phyloP scores from a whole-genome alignment of 2,888 invertebrate genomes.

The Drosophila diplacantha region DNA sequence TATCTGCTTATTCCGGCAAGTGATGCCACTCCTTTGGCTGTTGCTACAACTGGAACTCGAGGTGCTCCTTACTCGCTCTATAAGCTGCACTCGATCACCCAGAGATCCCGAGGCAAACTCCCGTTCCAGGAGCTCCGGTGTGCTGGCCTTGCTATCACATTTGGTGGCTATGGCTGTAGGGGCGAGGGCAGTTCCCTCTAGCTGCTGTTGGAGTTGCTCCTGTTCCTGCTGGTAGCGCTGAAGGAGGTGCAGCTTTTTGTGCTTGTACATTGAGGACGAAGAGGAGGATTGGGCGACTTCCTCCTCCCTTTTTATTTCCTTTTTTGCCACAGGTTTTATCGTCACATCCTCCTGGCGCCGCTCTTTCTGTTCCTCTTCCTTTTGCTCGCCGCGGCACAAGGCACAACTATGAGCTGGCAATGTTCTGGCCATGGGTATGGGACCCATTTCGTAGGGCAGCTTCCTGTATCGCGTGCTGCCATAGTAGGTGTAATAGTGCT shows the following conservation, averaged over 20 bases:
- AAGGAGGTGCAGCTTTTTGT: slow-evolving; percentile 72
- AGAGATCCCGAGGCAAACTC: slow-evolving; percentile 51
- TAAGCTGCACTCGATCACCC: slow-evolving; percentile 44
- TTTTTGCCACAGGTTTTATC: slow-evolving; percentile 27
- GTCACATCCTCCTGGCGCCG: slow-evolving; percentile 49
- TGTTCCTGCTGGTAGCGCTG: slow-evolving; percentile 72
- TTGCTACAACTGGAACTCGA: slow-evolving; percentile 70
- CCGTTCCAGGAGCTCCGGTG: slow-evolving; percentile 63
- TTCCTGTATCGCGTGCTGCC: slow-evolving; percentile 76
- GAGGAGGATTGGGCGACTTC: slow-evolving; percentile 28
- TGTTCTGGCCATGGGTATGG: slow-evolving; percentile 80
- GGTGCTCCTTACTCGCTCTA: slow-evolving; percentile 65
- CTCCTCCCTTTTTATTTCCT: slow-evolving; percentile 33
- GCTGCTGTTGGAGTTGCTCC: slow-evolving; percentile 51
- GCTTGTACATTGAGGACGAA: slow-evolving; percentile 55
- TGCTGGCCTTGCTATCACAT: slow-evolving; percentile 73
- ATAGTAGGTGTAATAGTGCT: slow-evolving; percentile 80
- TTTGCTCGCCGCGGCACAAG: slow-evolving; percentile 76
- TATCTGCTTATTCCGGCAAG: slow-evolving; percentile 70
- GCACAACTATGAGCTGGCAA: slow-evolving; percentile 76
- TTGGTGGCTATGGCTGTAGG: slow-evolving; percentile 46
- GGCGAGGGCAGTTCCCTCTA: slow-evolving; percentile 41
- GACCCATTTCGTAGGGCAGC: slow-evolving; percentile 87
- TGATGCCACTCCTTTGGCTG: slow-evolving; percentile 53
- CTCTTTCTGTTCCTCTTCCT: slow-evolving; percentile 76